These are phyloP conservation scores for Sebastes minor DNA, from an alignment of 2,797 vertebrate genomes.

Conservation along the genomic window DNA sequence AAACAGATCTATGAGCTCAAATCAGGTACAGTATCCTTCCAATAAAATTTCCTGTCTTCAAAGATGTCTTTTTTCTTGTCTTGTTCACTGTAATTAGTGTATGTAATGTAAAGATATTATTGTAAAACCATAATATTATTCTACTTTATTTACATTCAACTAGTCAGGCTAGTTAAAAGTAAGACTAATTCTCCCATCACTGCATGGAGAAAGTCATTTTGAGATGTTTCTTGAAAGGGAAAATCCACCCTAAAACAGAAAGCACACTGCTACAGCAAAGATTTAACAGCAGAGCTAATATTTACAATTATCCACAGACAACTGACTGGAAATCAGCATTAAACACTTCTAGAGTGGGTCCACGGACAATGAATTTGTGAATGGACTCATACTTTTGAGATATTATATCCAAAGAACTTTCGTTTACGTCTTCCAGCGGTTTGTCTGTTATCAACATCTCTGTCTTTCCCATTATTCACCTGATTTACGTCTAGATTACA, in stretches of 20 bases:
- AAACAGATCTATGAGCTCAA: constrained; percentile 13
- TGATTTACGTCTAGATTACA: not conserved
- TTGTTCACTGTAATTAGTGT: not conserved
- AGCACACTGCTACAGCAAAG: not conserved
- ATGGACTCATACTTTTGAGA: too few relatives aligned
- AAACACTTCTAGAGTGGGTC: rapidly evolving
- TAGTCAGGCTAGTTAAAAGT: not conserved
- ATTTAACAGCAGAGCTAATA: not conserved
- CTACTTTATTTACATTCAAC: not conserved
- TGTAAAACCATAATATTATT: not conserved
- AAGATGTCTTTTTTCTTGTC: not conserved
- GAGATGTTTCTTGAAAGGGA: not conserved
- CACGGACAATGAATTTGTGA: not conserved
- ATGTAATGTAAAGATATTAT: not conserved
- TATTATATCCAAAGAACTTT: not conserved
- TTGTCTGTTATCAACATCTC: not conserved
- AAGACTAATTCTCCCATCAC: not conserved
- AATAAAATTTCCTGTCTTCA: constrained; percentile 58
- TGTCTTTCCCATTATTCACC: not conserved
- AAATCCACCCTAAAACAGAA: not conserved
- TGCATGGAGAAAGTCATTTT: not conserved
- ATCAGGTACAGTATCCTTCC: constrained; percentile 39
- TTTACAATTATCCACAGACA: not conserved
- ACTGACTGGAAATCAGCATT: not conserved
- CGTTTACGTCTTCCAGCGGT: rapidly evolving